Base-by-base conservation (phyloP, 2,797 vertebrate species). In the Hydrolagus colliei region DNA sequence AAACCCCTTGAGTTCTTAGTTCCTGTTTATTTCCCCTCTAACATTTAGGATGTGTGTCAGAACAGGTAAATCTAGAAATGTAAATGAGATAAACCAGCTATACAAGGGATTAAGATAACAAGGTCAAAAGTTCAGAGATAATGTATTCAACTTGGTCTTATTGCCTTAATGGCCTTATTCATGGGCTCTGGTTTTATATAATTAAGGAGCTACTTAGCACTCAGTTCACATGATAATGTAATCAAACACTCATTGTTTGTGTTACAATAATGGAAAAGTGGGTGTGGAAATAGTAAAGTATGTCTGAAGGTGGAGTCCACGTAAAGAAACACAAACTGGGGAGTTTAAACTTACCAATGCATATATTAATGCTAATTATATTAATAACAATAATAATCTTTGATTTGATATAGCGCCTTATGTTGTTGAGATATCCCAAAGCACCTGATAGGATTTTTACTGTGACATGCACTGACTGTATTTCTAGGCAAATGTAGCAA, bases 131-230 rank as follows among this genome's bases (percentile, higher is more conserved):
- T 52, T 84, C 79, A 84, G 79, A 84, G 79, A 84, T 84, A 84
- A 84, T 84, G 14, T 84, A 84, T 84, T 63, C 79, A 52, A 71
- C 79, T 67, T 18, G 65, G 79, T 35, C 62, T 52, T 84, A 84
- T 84, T 84, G 71, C 79, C 71, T 67, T 84, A 84, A 84, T 84
- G 79, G 79, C 65, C 22, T 67, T 84, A 84, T 84, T 84, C 79
- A 84, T 16, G n/a, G 65, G 18, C 32, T 68, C 71, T 63, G n/a
- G 63, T 63, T 63, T 32, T 84, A 84, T 84, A 84, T 84, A 84
- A 84, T 84, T 84, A 84, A 84, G 71, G 65, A 67, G 79, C 79
- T 84, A 84, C 79, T 84, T 84, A 84, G 68, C 79, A 84, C 79
- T 68, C 79, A 35, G 79, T 68, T 84, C 79, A 84, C 79, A 67